These are phyloP conservation scores for Bungarus multicinctus DNA, from an alignment of 2,113 vertebrate species.

Conservation along the genomic window DNA sequence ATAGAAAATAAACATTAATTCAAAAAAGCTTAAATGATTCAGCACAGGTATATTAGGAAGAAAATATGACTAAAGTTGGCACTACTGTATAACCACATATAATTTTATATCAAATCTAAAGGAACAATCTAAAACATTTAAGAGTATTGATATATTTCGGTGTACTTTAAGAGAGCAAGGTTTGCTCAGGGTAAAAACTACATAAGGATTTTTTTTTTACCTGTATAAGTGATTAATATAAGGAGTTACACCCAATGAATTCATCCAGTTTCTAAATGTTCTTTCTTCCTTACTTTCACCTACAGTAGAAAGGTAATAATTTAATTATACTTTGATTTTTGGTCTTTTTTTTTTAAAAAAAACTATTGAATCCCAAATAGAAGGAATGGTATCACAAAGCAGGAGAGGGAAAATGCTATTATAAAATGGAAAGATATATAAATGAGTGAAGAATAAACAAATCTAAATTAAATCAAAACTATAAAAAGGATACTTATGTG, in stretches of 20 bases:
- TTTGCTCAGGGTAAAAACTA: not conserved
- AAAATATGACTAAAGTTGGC: too few relatives aligned
- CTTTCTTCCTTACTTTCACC: conserved; percentile 91
- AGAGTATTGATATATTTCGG: not conserved
- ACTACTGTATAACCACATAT: not conserved
- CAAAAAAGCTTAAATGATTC: not conserved
- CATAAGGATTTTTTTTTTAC: conserved; percentile 63
- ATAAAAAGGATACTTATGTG: not conserved
- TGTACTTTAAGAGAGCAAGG: not conserved
- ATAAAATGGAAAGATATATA: not conserved
- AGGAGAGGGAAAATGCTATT: not conserved
- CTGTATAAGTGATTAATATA: conserved; percentile 92
- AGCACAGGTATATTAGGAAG: not conserved
- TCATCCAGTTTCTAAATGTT: conserved; percentile 98
- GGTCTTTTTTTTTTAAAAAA: not conserved
- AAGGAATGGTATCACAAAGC: not conserved
- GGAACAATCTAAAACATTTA: not conserved
- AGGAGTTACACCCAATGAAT: conserved; percentile 91
- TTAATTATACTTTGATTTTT: conserved; percentile 14
- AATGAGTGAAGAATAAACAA: not conserved
- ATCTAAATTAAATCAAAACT: not conserved
- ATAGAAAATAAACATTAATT: not conserved
- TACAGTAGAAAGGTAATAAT: conserved; percentile 63
- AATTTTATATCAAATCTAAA: not conserved
- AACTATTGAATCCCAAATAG: not conserved